These are phyloP conservation scores for Triops longicaudatus DNA, from an alignment of 1,140 invertebrate species.

Conservation along the genomic window DNA sequence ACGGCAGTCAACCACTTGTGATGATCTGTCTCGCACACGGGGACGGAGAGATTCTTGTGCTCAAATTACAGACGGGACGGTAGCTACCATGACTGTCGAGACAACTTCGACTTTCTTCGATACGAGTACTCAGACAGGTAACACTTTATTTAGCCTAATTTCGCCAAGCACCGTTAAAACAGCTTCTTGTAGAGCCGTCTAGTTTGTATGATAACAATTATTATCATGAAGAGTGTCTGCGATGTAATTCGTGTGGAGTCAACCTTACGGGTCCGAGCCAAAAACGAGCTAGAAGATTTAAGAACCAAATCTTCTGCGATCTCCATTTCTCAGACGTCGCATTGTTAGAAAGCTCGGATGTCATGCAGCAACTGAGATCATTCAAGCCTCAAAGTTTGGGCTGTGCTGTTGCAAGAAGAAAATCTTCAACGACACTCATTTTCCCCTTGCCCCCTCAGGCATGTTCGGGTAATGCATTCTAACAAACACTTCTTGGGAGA, in stretches of 20 bases:
- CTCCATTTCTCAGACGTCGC: slow-evolving; percentile 87
- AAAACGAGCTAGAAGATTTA: slow-evolving; percentile 63
- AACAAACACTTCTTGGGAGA: background rate
- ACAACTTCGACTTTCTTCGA: slow-evolving; percentile 86
- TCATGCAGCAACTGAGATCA: slow-evolving; percentile 89
- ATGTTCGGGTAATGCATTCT: slow-evolving; percentile 65
- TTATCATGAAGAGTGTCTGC: slow-evolving; percentile 91
- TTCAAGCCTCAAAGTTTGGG: slow-evolving; percentile 91
- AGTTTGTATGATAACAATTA: slow-evolving; percentile 87
- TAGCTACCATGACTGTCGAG: slow-evolving; percentile 84
- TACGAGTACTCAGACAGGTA: slow-evolving; percentile 84
- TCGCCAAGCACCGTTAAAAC: background rate
- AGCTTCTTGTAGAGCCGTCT: slow-evolving; percentile 63
- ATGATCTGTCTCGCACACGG: slow-evolving; percentile 49
- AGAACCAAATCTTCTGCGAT: slow-evolving; percentile 80
- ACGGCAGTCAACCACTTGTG: slow-evolving; percentile 46
- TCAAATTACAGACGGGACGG: slow-evolving; percentile 83
- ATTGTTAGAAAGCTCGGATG: slow-evolving; percentile 91
- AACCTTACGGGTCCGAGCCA: slow-evolving; percentile 85
- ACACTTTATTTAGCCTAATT: slow-evolving; percentile 37
- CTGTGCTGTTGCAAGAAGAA: slow-evolving; percentile 81
- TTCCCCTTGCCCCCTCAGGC: slow-evolving; percentile 87
- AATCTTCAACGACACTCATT: slow-evolving; percentile 85
- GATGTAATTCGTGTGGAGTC: slow-evolving; percentile 85
- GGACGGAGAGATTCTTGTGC: slow-evolving; percentile 75